Percentiles rank a stretch among this genome's conserved stretches.
These are phyloP conservation scores for Notarius quadriscutis DNA, from an alignment of 2,113 vertebrate species.

Conservation along the genomic window DNA sequence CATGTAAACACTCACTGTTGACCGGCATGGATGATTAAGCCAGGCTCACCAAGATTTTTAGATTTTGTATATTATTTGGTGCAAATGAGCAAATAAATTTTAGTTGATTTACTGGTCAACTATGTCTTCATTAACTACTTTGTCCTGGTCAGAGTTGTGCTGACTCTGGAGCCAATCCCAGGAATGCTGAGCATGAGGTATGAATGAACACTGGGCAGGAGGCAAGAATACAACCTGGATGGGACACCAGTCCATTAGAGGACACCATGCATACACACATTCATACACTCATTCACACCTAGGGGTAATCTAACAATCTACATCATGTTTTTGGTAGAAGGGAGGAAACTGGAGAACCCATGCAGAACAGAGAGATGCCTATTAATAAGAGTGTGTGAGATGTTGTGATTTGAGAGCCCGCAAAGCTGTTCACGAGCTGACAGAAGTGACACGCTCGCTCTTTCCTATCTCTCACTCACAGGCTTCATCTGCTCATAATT, in stretches of 20 bases:
- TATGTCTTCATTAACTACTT: neutral
- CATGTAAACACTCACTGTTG: neutral
- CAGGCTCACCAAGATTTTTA: neutral
- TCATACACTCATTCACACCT: neutral
- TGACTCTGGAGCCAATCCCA: neutral
- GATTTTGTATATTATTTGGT: neutral
- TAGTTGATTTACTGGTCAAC: neutral
- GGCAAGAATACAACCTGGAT: neutral
- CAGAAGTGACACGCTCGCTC: neutral
- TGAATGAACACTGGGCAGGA: neutral
- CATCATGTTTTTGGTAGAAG: neutral
- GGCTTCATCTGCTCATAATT: neutral
- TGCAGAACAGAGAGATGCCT: neutral
- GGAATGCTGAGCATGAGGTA: neutral
- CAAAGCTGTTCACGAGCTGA: neutral
- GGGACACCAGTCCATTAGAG: neutral
- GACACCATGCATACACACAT: neutral
- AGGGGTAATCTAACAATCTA: neutral
- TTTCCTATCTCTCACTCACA: neutral
- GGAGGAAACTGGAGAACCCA: neutral
- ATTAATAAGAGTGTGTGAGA: neutral
- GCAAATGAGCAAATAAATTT: neutral
- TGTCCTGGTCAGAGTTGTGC: neutral
- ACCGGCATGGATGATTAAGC: neutral
- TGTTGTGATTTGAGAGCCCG: neutral